Evolutionary conservation across 2,888 invertebrate genomes (phyloP).

Genomic region (Athalia cordata): DNA sequence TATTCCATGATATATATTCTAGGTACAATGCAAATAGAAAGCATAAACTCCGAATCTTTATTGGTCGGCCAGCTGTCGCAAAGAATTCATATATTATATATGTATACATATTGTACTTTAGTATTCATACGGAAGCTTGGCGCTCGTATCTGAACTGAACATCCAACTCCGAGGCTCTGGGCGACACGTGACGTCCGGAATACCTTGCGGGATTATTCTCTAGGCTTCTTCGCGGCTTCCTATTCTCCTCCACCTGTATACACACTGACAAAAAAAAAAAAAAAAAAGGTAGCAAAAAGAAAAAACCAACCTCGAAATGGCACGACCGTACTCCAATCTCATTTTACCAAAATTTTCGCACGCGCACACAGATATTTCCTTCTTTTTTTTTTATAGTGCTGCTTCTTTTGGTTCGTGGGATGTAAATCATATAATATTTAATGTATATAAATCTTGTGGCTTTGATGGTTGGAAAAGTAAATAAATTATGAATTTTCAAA

Average conservation of each 20-base stretch:
- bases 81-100: slow-evolving; percentile 26
- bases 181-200: slow-evolving; percentile 29
- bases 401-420: too few relatives aligned
- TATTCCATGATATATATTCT: too few relatives aligned
- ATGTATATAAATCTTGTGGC: too few relatives aligned
- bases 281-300: not conserved
- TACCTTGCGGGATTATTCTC: slow-evolving; percentile 8
- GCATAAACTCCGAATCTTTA: slow-evolving; percentile 31
- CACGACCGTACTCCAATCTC: not conserved
- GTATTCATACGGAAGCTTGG: slow-evolving; percentile 34
- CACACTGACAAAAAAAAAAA: not conserved
- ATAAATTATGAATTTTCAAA: too few relatives aligned
- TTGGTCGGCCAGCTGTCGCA: slow-evolving; percentile 31
- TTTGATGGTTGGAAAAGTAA: too few relatives aligned
- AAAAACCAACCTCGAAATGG: too few relatives aligned
- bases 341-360: not conserved
- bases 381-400: too few relatives aligned
- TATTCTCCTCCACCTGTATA: not conserved
- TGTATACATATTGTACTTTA: not conserved
- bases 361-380: too few relatives aligned
- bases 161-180: slow-evolving; percentile 10
- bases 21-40: not conserved
- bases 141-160: not conserved
- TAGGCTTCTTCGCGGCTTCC: slow-evolving; percentile 8
- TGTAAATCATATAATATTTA: too few relatives aligned